Evolutionary conservation across 2,888 invertebrate species (phyloP).

Genomic region (Megalurothrips usitatus): DNA sequence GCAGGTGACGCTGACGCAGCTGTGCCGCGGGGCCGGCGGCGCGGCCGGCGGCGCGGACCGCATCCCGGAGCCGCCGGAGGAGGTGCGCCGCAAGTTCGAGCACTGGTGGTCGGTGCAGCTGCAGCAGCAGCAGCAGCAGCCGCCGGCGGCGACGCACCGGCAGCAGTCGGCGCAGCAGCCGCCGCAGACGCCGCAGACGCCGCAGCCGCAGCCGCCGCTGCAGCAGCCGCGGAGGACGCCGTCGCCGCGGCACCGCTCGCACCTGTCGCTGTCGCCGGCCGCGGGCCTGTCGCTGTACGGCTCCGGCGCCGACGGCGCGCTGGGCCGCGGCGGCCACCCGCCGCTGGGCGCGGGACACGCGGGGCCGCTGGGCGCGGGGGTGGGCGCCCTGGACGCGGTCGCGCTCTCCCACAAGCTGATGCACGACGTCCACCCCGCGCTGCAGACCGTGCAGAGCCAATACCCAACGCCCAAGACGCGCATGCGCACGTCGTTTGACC

Average conservation of each 20-base stretch:
- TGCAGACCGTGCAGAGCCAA: constrained; percentile 71
- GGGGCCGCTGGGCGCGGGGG: constrained; percentile 53
- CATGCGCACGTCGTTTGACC: constrained; percentile 96
- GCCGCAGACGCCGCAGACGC: background rate
- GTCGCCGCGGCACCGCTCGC: background rate
- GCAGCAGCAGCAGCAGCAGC: constrained; percentile 21
- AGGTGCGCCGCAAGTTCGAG: constrained; percentile 81
- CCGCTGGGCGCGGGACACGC: constrained; percentile 46
- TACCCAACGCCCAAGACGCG: constrained; percentile 82
- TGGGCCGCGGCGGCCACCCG: constrained; percentile 56
- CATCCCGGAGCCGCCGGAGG: constrained; percentile 72
- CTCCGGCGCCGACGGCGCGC: constrained; percentile 39
- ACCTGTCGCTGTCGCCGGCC: background rate
- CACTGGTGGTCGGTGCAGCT: constrained; percentile 82
- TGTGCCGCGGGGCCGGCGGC: constrained; percentile 72
- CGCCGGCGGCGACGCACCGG: background rate
- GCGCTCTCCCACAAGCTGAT: constrained; percentile 13
- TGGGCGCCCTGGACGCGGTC: constrained; percentile 32
- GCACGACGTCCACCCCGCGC: constrained; percentile 30
- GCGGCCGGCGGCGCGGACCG: constrained; percentile 56
- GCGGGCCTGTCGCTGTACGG: constrained; percentile 42
- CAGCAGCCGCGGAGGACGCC: background rate
- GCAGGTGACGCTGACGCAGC: constrained; percentile 74
- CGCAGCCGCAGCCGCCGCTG: background rate
- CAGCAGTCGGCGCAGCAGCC: background rate